Conservation (phyloP, 2,113 vertebrate genomes). For the Microtus oregoni region DNA sequence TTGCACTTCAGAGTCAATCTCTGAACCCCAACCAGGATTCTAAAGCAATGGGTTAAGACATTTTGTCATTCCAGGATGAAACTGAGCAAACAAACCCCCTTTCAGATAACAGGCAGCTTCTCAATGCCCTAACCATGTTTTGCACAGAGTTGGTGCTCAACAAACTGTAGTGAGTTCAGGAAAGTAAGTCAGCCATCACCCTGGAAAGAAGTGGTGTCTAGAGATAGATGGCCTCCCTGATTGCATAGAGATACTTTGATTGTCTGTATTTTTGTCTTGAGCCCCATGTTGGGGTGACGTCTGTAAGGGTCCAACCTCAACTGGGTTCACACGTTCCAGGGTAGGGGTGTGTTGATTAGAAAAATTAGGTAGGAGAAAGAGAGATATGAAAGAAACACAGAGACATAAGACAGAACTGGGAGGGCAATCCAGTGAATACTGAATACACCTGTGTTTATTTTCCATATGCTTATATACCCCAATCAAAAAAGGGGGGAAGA, state of each 20-base stretch:
- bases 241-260: neutral
- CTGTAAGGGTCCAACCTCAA: no score
- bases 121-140: neutral
- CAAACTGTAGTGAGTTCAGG: neutral
- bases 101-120: conserved; percentile 29
- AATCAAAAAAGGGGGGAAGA: no score
- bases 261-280: neutral
- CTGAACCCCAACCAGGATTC: neutral
- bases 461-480: no score
- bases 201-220: neutral
- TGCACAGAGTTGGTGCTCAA: neutral
- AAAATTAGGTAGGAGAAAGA: no score
- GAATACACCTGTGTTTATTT: no score
- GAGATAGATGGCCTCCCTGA: neutral
- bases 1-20: neutral
- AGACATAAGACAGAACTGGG: no score
- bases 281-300: no score
- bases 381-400: no score
- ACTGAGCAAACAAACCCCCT: conserved; percentile 8
- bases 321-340: no score
- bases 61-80: neutral
- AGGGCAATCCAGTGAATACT: no score
- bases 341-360: no score
- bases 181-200: neutral
- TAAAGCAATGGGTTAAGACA: neutral